Evolutionary conservation across 2,113 vertebrate genomes (phyloP).

Genomic region (Gyps fulvus): DNA sequence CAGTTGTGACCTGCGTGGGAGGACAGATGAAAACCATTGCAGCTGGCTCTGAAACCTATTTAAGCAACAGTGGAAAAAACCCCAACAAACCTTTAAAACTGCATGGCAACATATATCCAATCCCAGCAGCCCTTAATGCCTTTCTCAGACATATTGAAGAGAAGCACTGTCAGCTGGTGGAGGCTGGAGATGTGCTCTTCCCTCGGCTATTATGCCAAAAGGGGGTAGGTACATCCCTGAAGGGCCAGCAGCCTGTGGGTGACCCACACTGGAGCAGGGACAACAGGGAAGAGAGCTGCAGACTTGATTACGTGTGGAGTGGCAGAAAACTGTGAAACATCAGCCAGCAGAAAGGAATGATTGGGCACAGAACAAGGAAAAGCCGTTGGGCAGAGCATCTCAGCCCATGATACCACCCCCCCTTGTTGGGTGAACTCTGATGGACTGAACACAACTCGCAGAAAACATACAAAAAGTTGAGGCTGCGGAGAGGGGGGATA

Average conservation of each 20-base stretch:
- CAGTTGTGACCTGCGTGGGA: background rate
- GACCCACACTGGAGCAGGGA: background rate
- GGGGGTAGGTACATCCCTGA: rapidly evolving
- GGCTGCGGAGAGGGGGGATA: background rate
- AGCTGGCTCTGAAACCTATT: background rate
- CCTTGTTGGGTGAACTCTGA: rapidly evolving
- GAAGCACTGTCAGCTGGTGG: background rate
- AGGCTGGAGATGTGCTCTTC: rapidly evolving
- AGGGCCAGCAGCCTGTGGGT: background rate
- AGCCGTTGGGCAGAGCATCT: background rate
- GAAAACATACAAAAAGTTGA: background rate
- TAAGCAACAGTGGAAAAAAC: background rate
- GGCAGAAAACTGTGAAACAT: background rate
- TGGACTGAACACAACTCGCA: background rate
- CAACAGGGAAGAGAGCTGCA: background rate
- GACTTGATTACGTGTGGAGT: rapidly evolving
- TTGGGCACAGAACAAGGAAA: rapidly evolving
- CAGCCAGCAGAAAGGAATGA: background rate
- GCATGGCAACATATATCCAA: background rate
- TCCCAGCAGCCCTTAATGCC: background rate
- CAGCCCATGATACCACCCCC: no score
- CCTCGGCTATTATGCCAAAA: background rate
- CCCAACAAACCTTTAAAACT: background rate
- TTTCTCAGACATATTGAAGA: background rate
- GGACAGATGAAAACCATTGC: background rate